Evolutionary conservation across 2,113 vertebrate species (phyloP).

Genomic region (Rutilus rutilus): DNA sequence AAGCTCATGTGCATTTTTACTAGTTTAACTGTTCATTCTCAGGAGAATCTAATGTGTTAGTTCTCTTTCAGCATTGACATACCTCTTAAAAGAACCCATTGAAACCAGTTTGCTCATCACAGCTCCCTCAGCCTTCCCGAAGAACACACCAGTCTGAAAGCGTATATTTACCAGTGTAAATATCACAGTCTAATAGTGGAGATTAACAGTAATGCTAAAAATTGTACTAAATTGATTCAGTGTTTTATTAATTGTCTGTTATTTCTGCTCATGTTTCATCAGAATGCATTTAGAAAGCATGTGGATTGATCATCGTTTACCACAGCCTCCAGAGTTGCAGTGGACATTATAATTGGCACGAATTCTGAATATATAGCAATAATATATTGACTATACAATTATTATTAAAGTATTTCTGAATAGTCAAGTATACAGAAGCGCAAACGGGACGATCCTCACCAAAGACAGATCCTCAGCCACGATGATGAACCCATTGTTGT

Average conservation of each 20-base stretch:
- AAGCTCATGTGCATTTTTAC: too few species aligned
- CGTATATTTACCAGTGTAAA: too few species aligned
- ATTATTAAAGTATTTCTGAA: neutral
- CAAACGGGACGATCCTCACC: conserved; percentile 69
- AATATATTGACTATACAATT: neutral
- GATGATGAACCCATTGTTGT: conserved; percentile 98
- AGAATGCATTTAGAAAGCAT: too few species aligned
- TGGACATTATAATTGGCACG: neutral
- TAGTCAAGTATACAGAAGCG: neutral
- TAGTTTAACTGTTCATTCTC: neutral
- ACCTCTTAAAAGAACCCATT: conserved; percentile 99
- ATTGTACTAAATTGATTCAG: neutral
- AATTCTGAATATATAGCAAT: neutral
- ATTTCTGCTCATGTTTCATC: too few species aligned
- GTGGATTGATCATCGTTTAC: too few species aligned
- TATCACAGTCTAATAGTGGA: neutral
- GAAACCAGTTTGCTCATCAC: conserved; percentile 96
- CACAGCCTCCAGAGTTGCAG: neutral
- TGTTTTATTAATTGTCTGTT: neutral
- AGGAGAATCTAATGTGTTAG: neutral
- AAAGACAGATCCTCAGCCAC: conserved; percentile 92
- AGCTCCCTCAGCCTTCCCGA: conserved; percentile 94
- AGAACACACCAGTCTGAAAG: conserved; percentile 92
- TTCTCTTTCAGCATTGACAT: conserved; percentile 60
- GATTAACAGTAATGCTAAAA: neutral